Evolutionary conservation across 2,888 invertebrate species (phyloP).

Genomic region (Cryptophagus acutangulus): DNA sequence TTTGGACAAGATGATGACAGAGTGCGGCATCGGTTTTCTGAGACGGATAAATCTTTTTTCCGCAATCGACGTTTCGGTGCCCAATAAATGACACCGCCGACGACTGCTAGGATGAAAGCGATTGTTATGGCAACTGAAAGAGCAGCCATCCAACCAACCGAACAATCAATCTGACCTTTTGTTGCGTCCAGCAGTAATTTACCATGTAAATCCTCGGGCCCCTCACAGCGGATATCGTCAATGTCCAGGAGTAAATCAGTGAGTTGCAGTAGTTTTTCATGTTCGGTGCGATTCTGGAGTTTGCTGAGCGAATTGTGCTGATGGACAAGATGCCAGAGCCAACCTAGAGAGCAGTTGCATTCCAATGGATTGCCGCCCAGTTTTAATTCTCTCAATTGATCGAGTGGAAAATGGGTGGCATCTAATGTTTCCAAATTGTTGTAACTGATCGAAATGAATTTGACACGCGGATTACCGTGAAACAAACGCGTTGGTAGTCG

Average conservation of each 20-base stretch:
- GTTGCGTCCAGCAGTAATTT: slow-evolving; percentile 55
- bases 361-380: slow-evolving; percentile 78
- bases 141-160: slow-evolving; percentile 58
- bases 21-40: slow-evolving; percentile 24
- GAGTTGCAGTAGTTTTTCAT: slow-evolving; percentile 34
- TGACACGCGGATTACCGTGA: slow-evolving; percentile 75
- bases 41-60: slow-evolving; percentile 31
- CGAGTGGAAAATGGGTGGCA: slow-evolving; percentile 77
- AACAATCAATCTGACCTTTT: slow-evolving; percentile 60
- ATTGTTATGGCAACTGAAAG: slow-evolving; percentile 50
- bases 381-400: slow-evolving; percentile 67
- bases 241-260: slow-evolving; percentile 52
- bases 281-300: slow-evolving; percentile 14
- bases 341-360: slow-evolving; percentile 82
- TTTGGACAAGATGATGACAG: slow-evolving; percentile 22
- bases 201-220: slow-evolving; percentile 54
- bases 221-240: slow-evolving; percentile 55
- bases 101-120: slow-evolving; percentile 36
- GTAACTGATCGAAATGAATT: slow-evolving; percentile 69
- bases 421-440: slow-evolving; percentile 72
- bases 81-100: slow-evolving; percentile 40
- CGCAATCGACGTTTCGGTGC: slow-evolving; percentile 35
- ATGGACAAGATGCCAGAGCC: slow-evolving; percentile 73
- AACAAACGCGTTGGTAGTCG: slow-evolving; percentile 77
- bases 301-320: slow-evolving; percentile 30